Evolutionary conservation across 2,888 invertebrate genomes (phyloP), one percentile per base, ranked within the genome.

Genomic region (Fabriciana adippe): DNA sequence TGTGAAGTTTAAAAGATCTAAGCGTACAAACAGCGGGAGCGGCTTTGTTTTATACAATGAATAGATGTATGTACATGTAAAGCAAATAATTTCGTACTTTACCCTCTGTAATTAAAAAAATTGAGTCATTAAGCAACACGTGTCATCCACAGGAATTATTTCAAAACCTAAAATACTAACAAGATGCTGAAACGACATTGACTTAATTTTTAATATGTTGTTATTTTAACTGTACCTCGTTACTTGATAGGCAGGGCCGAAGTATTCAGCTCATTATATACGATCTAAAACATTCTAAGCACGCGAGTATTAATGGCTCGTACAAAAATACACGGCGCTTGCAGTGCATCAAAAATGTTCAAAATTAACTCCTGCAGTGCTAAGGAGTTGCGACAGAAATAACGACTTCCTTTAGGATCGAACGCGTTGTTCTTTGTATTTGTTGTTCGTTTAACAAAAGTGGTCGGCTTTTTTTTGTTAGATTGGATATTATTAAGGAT

Each of bases 321-420:
- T 53, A 71, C 68, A 54, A 77, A 81, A 82, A 68, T 68, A 70
- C 21, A 79, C 82, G 73, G 70, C 65, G 68, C 78, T 76, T 76
- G 84, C 81, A 79, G 82, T 80, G 83, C 84, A 87, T 87, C 83
- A 86, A 88, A 89, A 88, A 87, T 87, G 84, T 86, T 88, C 88
- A 85, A 87, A 87, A 84, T 88, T 83, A 87, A 85, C 86, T 81
- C 85, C 75, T 51, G 79, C 79, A 75, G 76, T 78, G 77, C 78
- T 76, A 81, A 83, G 82, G 79, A 83, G 82, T 75, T 73, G 80
- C 73, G 84, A 85, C 84, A 79, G 80, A 88, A 87, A 88, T 88
- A 88, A 81, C 81, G 66, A 55, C 79, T 81, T 82, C 82, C 81
- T 79, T 68, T 76, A 79, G 81, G 79, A 81, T 73, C 73, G 75